Evolutionary conservation across 2,888 invertebrate genomes (phyloP).

Genomic region (Brachyopa scutellaris): DNA sequence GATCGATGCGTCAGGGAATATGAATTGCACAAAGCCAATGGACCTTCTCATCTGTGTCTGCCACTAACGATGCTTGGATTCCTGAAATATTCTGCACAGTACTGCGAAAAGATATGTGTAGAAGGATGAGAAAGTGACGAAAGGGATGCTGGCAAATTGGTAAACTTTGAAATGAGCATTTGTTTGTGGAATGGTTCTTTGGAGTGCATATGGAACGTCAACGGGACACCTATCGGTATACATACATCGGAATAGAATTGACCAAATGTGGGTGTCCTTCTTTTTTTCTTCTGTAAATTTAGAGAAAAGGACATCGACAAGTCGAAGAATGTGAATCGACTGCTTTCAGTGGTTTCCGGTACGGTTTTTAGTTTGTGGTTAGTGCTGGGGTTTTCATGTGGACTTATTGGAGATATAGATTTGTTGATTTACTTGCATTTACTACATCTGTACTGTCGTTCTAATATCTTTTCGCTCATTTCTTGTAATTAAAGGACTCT

Average conservation of each 20-base stretch:
- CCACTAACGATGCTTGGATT: conserved; percentile 28
- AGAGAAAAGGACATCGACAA: not conserved
- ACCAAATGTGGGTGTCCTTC: conserved; percentile 33
- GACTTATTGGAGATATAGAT: too few species aligned
- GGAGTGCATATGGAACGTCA: conserved; percentile 25
- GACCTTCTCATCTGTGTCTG: conserved; percentile 36
- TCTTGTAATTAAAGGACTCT: too few species aligned
- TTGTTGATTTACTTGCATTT: too few species aligned
- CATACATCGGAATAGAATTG: conserved; percentile 8
- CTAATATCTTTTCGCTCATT: too few species aligned
- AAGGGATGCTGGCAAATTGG: too few species aligned
- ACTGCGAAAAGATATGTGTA: not conserved
- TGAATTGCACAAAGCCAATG: conserved; percentile 10
- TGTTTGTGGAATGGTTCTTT: not conserved
- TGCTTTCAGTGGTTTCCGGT: conserved; percentile 23
- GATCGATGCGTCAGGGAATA: conserved; percentile 28
- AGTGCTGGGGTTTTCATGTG: conserved; percentile 11
- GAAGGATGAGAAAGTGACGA: conserved; percentile 14
- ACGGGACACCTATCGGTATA: conserved; percentile 29
- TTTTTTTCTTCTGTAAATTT: too few species aligned
- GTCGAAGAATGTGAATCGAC: not conserved
- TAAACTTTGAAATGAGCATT: too few species aligned
- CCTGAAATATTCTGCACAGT: conserved; percentile 26
- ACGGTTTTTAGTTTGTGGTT: conserved; percentile 22
- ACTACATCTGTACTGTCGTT: too few species aligned